Base-by-base conservation (phyloP, 2,888 invertebrate genomes). In the Patella pellucida region DNA sequence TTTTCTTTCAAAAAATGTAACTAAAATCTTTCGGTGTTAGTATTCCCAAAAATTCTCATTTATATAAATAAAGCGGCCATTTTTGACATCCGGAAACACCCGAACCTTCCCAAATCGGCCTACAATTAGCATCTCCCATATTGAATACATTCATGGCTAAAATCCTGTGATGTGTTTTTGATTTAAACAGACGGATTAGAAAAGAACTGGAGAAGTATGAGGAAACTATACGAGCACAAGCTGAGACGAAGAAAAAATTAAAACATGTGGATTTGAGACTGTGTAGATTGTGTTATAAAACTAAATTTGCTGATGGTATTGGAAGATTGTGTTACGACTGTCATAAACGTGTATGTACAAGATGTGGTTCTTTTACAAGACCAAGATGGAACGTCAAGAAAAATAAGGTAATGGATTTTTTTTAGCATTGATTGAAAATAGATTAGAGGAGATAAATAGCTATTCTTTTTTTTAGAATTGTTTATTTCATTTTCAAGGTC, bases 261-360 rank as follows among this genome's bases (percentile, higher is more conserved):
- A 84, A 85, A 69, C 83, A 84, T 50, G 83, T 86, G 9, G 88
- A 88, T 78, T 79, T 87, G 3, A 81, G 88, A 1, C 81, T 89
- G 7, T 90, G 90, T 78, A 80, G 87, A n/a, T 81, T 90, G 41
- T 90, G 90, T 79, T 88, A 83, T 82, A 86, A 85, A 78, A 87
- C 85, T 15, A 88, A 88, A 77, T 89, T 90, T 77, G 84, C 86
- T 11, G 89, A 88, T 68, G 88, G 88, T 3, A 85, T 88, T 16
- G 90, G 88, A 0, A 83, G 87, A 16, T 82, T 85, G 7, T 90
- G 90, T 76, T 77, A 81, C 62, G 86, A 86, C 72, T 90, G 90
- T 73, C 84, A 87, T 31, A 86, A 87, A 62, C 82, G 89, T 5
- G 89, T 90, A 9, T 90, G 90, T 76, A 82, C 82, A 67, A 79